Evolutionary conservation across 2,888 invertebrate genomes (phyloP).

Genomic region (Lypha dubia): DNA sequence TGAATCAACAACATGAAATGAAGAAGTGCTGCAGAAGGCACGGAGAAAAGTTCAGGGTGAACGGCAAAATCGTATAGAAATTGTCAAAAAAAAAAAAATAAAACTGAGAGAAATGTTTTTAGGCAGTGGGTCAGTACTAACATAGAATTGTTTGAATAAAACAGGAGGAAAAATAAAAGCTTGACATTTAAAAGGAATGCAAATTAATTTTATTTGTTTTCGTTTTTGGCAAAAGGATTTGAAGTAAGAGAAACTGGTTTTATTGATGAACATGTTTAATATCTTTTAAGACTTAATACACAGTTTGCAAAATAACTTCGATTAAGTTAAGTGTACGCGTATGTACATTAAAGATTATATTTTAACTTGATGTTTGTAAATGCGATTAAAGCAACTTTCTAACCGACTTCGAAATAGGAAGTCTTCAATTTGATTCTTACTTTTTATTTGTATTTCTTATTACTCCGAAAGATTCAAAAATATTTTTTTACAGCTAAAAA

Average conservation of each 20-base stretch:
- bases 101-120: constrained; percentile 49
- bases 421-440: no score
- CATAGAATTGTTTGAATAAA: constrained; percentile 64
- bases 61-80: constrained; percentile 14
- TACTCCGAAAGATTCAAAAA: no score
- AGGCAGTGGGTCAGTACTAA: constrained; percentile 70
- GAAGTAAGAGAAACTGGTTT: neutral
- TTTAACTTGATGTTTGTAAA: no score
- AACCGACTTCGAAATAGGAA: no score
- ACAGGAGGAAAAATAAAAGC: constrained; percentile 46
- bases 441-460: no score
- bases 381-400: no score
- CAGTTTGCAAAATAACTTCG: neutral
- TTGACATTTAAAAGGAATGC: constrained; percentile 29
- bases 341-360: no score
- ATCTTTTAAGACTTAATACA: neutral
- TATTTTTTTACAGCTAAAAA: no score
- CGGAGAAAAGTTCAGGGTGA: constrained; percentile 4
- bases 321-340: neutral
- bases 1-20: constrained; percentile 20
- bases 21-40: constrained; percentile 23
- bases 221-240: neutral
- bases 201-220: constrained; percentile 36
- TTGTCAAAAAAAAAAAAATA: constrained; percentile 42
- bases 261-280: neutral